Base-by-base conservation (phyloP, 2,888 invertebrate genomes). In the Meiosimyza decipiens region DNA sequence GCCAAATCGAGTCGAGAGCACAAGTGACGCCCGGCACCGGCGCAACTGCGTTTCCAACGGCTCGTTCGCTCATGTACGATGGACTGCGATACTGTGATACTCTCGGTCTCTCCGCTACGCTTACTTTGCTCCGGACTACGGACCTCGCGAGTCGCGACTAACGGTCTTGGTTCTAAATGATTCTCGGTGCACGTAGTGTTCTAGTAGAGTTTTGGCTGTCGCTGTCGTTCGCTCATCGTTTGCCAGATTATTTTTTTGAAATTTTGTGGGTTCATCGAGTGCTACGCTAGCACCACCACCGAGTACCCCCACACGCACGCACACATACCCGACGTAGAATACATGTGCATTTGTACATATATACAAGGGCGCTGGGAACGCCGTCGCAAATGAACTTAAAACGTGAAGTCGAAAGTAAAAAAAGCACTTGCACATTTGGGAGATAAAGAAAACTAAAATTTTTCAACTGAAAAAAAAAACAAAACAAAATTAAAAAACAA, bases 121-220 rank as follows among this genome's bases (percentile, higher is more conserved):
- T 54, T 62, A 54, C 55, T 40, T 50, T 59, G 62, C 69, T 60
- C 67, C 67, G 54, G 55, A 47, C 67, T 40, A 57, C n/a, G 18
- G 54, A 54, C n/a, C n/a, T 7, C 54, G 18, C 54, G 54, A 54
- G 68, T 16, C 49, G 70, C 68, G 54, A 50, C 55, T 71, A 74
- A 68, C 72, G 66, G 62, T 73, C 60, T 69, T 51, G 77, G 77
- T 74, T 74, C 77, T 74, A 75, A 74, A 73, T 76, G 77, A 64
- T 77, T 77, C 74, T 76, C 74, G 74, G 71, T 72, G 74, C 77
- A 79, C 77, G 74, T 76, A 77, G 75, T 62, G 77, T 79, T 79
- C 79, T 79, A 79, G 79, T 79, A 76, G 75, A 73, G 72, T 74
- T 72, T 74, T 71, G 72, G 74, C 73, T 75, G 77, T 73, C 71